A percentile compares a stretch with the other conserved stretches of the same genome.
Evolutionary conservation across 2,113 vertebrate species (phyloP).

Genomic region (Barnardius zonarius): DNA sequence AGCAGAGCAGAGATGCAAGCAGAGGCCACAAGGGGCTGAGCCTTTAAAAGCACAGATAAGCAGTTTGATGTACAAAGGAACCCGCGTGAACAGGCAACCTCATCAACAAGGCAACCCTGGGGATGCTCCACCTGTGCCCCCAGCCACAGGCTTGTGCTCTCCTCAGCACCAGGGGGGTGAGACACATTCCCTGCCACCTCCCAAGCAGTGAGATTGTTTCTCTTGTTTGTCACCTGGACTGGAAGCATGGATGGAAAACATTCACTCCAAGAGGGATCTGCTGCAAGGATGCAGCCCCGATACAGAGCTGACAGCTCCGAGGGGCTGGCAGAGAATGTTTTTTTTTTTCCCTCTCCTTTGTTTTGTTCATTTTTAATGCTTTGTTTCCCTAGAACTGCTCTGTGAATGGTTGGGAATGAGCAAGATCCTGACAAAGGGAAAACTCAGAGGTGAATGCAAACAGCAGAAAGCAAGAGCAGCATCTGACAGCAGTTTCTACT

Average conservation of each 20-base stretch:
- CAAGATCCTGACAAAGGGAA: neutral
- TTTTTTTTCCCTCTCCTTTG: accelerated
- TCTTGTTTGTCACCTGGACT: neutral
- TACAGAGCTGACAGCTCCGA: neutral
- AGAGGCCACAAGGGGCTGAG: conserved; percentile 52
- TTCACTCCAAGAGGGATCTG: neutral
- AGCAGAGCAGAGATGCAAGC: conserved; percentile 57
- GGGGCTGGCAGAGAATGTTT: neutral
- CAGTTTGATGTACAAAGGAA: conserved; percentile 65
- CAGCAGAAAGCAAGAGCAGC: neutral
- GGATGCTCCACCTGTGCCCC: conserved; percentile 45
- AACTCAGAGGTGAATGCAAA: conserved; percentile 31
- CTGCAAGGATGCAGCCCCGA: neutral
- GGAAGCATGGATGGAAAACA: neutral
- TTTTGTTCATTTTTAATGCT: conserved; percentile 18
- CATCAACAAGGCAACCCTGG: conserved; percentile 53
- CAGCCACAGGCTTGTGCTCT: neutral
- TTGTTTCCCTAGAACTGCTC: conserved; percentile 8
- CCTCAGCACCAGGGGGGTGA: neutral
- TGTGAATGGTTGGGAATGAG: neutral
- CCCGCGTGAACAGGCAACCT: conserved; percentile 23
- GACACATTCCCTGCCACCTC: neutral
- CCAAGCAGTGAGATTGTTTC: neutral
- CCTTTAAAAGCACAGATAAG: conserved; percentile 55
- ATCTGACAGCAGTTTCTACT: neutral